Conservation (phyloP, 2,888 invertebrate species). For the Chrysolina haemoptera region DNA sequence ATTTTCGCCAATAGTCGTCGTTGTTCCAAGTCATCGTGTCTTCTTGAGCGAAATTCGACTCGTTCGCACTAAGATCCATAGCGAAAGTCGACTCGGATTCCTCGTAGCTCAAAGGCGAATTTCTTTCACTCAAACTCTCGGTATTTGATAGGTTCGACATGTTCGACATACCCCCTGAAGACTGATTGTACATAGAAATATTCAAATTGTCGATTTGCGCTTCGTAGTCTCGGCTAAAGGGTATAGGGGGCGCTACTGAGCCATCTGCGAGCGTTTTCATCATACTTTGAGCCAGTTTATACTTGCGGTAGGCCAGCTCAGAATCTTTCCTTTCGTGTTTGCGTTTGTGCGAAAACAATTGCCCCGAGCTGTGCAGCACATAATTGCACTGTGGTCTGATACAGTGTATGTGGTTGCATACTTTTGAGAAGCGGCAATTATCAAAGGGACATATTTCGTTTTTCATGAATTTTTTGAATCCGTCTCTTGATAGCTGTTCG, state of each 20-base stretch:
- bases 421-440: slow-evolving; percentile 92
- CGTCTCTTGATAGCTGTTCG: slow-evolving; percentile 94
- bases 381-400: slow-evolving; percentile 96
- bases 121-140: slow-evolving; percentile 73
- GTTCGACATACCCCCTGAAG: slow-evolving; percentile 62
- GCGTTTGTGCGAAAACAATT: slow-evolving; percentile 96
- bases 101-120: slow-evolving; percentile 71
- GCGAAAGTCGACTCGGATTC: slow-evolving; percentile 66
- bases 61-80: slow-evolving; percentile 68
- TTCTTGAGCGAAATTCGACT: slow-evolving; percentile 62
- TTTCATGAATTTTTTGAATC: slow-evolving; percentile 99
- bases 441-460: slow-evolving; percentile 94
- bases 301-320: slow-evolving; percentile 88
- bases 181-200: slow-evolving; percentile 60
- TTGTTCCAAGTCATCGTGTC: slow-evolving; percentile 63
- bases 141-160: slow-evolving; percentile 64
- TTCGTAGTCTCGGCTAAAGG: slow-evolving; percentile 71
- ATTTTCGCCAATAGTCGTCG: slow-evolving; percentile 75
- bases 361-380: slow-evolving; percentile 96
- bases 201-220: slow-evolving; percentile 66
- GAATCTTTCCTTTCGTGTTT: slow-evolving; percentile 96
- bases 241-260: slow-evolving; percentile 66
- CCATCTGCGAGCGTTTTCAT: slow-evolving; percentile 74
- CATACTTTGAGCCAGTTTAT: slow-evolving; percentile 76
- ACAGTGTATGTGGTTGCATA: slow-evolving; percentile 99